These are phyloP conservation scores for Solenopsis fugax DNA, from an alignment of 1,140 invertebrate species.

Conservation along the genomic window DNA sequence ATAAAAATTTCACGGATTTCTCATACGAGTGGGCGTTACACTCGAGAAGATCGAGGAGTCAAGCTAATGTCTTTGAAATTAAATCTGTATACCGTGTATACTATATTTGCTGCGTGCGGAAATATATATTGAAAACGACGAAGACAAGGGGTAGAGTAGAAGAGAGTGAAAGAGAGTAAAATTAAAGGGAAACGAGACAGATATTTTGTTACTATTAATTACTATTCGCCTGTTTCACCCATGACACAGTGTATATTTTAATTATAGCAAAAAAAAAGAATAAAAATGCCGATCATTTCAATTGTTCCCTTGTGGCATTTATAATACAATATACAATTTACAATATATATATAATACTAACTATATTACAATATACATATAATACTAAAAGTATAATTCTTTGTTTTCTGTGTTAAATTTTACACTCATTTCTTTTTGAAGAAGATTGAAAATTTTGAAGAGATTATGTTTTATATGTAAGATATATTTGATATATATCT, in stretches of 20 bases:
- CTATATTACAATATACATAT: conserved; percentile 17
- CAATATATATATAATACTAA: background rate
- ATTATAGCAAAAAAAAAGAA: conserved; percentile 86
- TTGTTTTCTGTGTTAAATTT: background rate
- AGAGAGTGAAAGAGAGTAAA: conserved; percentile 62
- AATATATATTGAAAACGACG: conserved; percentile 63
- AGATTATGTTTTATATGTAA: background rate
- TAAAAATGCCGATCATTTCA: conserved; percentile 79
- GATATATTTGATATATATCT: conserved; percentile 2
- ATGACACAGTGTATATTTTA: conserved; percentile 87
- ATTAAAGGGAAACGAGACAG: conserved; percentile 82
- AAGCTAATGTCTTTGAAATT: conserved; percentile 83
- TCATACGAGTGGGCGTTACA: background rate
- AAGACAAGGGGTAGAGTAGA: conserved; percentile 35
- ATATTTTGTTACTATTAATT: conserved; percentile 87
- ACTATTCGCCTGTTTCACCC: conserved; percentile 87
- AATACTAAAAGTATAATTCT: background rate
- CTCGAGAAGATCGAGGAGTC: conserved; percentile 75
- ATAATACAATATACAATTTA: conserved; percentile 12
- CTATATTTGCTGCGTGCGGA: conserved; percentile 83
- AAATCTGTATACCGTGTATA: conserved; percentile 86
- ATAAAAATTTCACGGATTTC: background rate
- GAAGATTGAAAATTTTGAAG: conserved; percentile 1
- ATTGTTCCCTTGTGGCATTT: conserved; percentile 63
- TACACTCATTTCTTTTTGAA: background rate